Evolutionary conservation across 2,797 vertebrate species (phyloP).

Genomic region (Cynopterus sphinx): DNA sequence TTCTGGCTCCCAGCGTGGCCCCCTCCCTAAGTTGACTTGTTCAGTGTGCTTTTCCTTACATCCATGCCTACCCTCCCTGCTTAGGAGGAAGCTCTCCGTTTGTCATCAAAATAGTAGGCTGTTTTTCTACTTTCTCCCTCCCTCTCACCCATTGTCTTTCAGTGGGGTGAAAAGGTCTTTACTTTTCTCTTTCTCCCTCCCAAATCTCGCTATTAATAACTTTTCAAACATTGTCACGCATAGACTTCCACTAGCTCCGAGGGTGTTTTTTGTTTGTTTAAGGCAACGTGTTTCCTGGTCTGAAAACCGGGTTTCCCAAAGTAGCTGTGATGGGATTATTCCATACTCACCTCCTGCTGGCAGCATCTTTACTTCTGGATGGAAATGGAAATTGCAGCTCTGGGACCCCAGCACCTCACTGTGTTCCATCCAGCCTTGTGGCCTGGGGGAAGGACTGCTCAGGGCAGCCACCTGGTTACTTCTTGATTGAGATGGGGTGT

Average conservation of each 20-base stretch:
- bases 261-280: slow-evolving; percentile 68
- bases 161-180: slow-evolving; percentile 72
- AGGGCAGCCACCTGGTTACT: neutral
- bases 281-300: slow-evolving; percentile 72
- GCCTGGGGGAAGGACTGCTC: fast-evolving
- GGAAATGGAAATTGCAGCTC: neutral
- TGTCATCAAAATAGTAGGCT: slow-evolving; percentile 42
- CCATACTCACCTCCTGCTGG: neutral
- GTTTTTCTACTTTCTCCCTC: slow-evolving; percentile 75
- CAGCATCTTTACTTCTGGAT: neutral
- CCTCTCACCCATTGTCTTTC: slow-evolving; percentile 74
- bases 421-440: fast-evolving
- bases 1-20: fast-evolving
- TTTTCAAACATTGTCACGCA: slow-evolving; percentile 66
- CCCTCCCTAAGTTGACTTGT: neutral
- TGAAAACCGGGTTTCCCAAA: slow-evolving; percentile 5
- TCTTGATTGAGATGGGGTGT: neutral
- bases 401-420: neutral
- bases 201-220: slow-evolving; percentile 75
- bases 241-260: slow-evolving; percentile 39
- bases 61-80: neutral
- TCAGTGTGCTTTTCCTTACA: neutral
- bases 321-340: slow-evolving; percentile 58
- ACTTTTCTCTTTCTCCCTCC: slow-evolving; percentile 55
- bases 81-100: slow-evolving; percentile 27